Percentiles rank a stretch among this genome's conserved stretches.
Conservation (phyloP, 2,797 vertebrate species). For the Falco biarmicus region DNA sequence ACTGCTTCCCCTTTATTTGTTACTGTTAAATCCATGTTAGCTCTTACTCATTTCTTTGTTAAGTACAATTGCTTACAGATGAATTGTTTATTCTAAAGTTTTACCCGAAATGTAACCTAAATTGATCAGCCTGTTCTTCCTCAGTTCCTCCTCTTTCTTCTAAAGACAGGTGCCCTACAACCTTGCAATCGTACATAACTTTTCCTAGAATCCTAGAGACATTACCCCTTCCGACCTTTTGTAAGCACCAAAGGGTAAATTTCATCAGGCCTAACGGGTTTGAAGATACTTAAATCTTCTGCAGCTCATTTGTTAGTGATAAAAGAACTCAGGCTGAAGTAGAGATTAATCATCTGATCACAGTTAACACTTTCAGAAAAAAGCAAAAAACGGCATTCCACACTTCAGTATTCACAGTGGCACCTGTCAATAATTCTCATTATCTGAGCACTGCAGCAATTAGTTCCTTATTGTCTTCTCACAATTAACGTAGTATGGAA, state of each 20-base stretch:
- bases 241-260: neutral
- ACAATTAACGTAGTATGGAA: neutral
- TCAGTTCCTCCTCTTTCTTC: neutral
- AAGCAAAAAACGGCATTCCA: neutral
- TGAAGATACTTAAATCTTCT: neutral
- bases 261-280: neutral
- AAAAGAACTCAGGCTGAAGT: neutral
- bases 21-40: neutral
- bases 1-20: neutral
- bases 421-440: neutral
- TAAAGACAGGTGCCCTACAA: neutral
- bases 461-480: neutral
- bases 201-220: neutral
- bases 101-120: neutral
- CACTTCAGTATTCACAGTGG: neutral
- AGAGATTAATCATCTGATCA: neutral
- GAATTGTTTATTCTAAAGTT: neutral
- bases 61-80: neutral
- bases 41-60: neutral
- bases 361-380: neutral
- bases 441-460: neutral
- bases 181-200: neutral
- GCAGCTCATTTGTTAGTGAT: neutral
- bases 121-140: neutral
- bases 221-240: neutral